Percentiles rank a stretch among this genome's conserved stretches.
These are phyloP conservation scores for Butastur rufipennis DNA, from an alignment of 2,113 vertebrate genomes.

Conservation along the genomic window DNA sequence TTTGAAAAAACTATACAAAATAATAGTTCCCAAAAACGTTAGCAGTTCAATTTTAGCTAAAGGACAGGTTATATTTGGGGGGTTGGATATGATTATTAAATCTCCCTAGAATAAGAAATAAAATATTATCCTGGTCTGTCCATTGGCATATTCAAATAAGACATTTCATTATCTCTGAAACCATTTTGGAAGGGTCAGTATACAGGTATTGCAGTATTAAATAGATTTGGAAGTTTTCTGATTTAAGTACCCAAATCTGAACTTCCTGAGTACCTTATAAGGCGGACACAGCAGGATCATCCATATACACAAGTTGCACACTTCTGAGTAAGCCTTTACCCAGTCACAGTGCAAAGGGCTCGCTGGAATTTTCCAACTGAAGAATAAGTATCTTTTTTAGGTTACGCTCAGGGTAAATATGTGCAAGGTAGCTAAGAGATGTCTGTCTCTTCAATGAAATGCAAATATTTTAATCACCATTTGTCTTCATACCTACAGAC, in stretches of 20 bases:
- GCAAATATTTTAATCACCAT: background rate
- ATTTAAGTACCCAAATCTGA: background rate
- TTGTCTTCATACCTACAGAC: slow-evolving; percentile 7
- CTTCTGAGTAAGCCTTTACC: background rate
- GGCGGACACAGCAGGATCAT: background rate
- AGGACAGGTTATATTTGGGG: background rate
- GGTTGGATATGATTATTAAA: background rate
- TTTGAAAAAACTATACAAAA: background rate
- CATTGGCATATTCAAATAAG: background rate
- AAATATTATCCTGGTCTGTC: background rate
- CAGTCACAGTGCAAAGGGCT: background rate
- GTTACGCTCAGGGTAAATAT: background rate
- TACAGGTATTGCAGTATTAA: background rate
- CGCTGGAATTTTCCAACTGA: background rate
- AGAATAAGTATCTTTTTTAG: background rate
- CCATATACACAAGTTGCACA: background rate
- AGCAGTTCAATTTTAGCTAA: background rate
- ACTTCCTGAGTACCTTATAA: background rate
- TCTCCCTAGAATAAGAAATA: background rate
- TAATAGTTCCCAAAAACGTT: background rate
- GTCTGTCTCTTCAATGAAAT: background rate
- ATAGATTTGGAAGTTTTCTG: background rate
- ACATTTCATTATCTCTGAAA: background rate
- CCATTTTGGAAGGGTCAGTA: background rate
- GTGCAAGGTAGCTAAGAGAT: background rate